A percentile compares a stretch with the other conserved stretches of the same genome.
Evolutionary conservation across 2,113 vertebrate species (phyloP).

Genomic region (Formicarius rufipectus): DNA sequence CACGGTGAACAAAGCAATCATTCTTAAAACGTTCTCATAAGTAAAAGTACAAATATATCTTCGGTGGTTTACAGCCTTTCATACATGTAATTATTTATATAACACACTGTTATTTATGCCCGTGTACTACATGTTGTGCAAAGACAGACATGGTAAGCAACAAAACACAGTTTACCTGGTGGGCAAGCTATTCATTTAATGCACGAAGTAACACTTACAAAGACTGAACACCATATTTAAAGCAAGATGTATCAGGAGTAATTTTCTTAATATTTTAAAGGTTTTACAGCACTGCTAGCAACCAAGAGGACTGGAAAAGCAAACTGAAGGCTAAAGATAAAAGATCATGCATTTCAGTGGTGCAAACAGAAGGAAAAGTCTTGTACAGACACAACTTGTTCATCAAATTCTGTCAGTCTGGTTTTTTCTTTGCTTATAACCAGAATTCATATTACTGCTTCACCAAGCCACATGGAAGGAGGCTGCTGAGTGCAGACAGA

Average conservation of each 20-base stretch:
- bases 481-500: not conserved
- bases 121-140: slow-evolving; percentile 38
- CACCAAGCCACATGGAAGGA: not conserved
- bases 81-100: slow-evolving; percentile 76
- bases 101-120: slow-evolving; percentile 72
- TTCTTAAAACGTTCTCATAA: slow-evolving; percentile 71
- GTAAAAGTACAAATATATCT: slow-evolving; percentile 76
- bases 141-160: slow-evolving; percentile 38
- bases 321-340: slow-evolving; percentile 11
- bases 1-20: slow-evolving; percentile 67
- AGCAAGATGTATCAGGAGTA: not conserved
- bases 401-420: not conserved
- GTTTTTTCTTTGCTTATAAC: slow-evolving; percentile 23
- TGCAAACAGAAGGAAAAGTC: not conserved
- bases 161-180: slow-evolving; percentile 67
- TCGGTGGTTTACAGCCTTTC: slow-evolving; percentile 72
- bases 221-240: slow-evolving; percentile 39
- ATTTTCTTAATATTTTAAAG: slow-evolving; percentile 45
- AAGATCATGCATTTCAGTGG: not conserved
- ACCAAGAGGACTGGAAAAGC: not conserved
- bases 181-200: not conserved
- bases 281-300: not conserved
- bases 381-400: not conserved
- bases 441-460: not conserved
- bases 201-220: not conserved